Evolutionary conservation across 2,797 vertebrate species (phyloP).

Genomic region (Etheostoma perlongum): DNA sequence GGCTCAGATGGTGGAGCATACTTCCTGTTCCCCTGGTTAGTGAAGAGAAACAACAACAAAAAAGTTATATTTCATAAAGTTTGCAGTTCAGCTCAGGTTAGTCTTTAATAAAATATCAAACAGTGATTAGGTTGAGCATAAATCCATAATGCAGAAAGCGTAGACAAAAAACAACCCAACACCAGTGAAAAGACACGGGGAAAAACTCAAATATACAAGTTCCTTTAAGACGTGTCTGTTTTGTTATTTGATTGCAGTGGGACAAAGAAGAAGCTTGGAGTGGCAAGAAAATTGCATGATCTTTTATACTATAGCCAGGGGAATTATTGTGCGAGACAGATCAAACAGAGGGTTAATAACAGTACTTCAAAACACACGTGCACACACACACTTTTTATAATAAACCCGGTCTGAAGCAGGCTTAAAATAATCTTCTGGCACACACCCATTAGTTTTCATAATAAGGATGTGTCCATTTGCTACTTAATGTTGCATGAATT

Average conservation of each 20-base stretch:
- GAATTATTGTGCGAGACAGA: constrained; percentile 78
- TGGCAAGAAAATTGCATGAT: constrained; percentile 64
- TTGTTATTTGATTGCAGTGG: constrained; percentile 27
- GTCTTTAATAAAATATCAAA: background rate
- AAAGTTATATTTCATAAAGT: background rate
- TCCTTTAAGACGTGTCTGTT: background rate
- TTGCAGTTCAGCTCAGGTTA: background rate
- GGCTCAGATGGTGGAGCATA: constrained; percentile 75
- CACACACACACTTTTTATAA: constrained; percentile 72
- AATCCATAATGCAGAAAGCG: background rate
- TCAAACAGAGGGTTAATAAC: constrained; percentile 90
- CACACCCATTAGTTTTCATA: constrained; percentile 72
- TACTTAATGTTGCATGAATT: constrained; percentile 42
- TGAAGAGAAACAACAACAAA: constrained; percentile 76
- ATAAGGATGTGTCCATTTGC: constrained; percentile 50
- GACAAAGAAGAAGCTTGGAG: constrained; percentile 7
- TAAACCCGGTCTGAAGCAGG: constrained; percentile 81
- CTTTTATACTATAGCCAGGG: constrained; percentile 74
- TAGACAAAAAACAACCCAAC: background rate
- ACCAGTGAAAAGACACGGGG: background rate
- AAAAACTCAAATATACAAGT: constrained; percentile 53
- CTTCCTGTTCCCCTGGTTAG: constrained; percentile 74
- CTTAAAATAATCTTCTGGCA: constrained; percentile 84
- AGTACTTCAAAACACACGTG: constrained; percentile 63
- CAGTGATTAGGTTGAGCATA: background rate